Base-by-base conservation (phyloP, 2,888 invertebrate species). In the Chironomus tentans region DNA sequence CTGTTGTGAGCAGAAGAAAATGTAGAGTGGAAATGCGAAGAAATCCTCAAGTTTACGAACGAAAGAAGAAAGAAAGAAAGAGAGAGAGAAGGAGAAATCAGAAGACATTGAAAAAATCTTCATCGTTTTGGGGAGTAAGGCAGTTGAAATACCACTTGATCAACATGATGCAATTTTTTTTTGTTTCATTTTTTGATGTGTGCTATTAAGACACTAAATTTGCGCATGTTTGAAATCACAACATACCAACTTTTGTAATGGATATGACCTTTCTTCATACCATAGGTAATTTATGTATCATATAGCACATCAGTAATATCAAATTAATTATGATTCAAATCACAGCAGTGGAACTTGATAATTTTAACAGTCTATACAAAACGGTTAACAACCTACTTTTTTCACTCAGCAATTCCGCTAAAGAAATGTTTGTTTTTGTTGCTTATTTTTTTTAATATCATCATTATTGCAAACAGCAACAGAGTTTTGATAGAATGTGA, bases 321-420 rank as follows among this genome's bases (percentile, higher is more conserved):
- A 6, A 21, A 65, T 13, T 65, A 12, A 65, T 24, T 65, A 65
- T 65, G n/a, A 65, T 65, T 65, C 65, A 18, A 21, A 21, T 65
- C 65, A 65, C 65, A 65, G 13, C 24, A 24, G 21, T 65, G 65
- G 21, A 65, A 21, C 22, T 62, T 62, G 38, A 38, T 38, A 38
- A 21, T 24, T 65, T 65, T 24, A 10, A 21, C 65, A 21, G 65
- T 13, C 65, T 4, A 24, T 12, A 65, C 65, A 38, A 38, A 38
- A 65, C 65, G 12, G 65, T 65, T 65, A 65, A 1, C 24, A 65
- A 65, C 65, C 65, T 65, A 65, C 65, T 65, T 65, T 65, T 65
- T 24, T 12, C 62, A 10, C 38, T 21, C 62, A 65, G 18, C 0
- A 24, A 65, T 65, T 65, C 65, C 65, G 24, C 65, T 24, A 13